Evolutionary conservation across 2,797 vertebrate genomes (phyloP), one percentile per base, ranked within the genome.

Genomic region (Cephalopachus bancanus): DNA sequence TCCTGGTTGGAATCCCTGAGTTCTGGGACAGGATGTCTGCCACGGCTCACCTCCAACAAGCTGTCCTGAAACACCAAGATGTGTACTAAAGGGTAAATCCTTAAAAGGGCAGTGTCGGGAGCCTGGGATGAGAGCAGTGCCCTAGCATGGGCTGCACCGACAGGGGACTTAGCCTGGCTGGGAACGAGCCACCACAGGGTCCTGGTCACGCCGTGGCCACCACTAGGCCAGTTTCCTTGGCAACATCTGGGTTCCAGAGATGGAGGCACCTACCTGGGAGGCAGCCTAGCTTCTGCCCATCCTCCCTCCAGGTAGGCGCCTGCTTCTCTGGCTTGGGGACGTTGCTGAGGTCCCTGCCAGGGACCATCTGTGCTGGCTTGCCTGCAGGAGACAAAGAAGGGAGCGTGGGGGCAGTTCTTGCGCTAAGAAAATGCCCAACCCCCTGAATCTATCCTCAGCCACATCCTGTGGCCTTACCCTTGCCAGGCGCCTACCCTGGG

Each of bases 191-290:
- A 7, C 57, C 65, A 0, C 20, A 19, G 24, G 71, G 59, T 51
- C 76, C 10, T 24, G n/a, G 80, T 59, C 79, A 49, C 79, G 44
- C 4, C 1, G 20, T 24, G 37, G 72, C 76, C 71, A 64, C 20
- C 28, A 26, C n/a, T 20, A 78, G 62, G 59, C 57, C 28, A 20
- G 93, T 97, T 97, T 96, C 97, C 89, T 65, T 78, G 93, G 90
- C 30, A 67, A 91, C 0, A 0, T 33, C 80, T 93, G 80, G n/a
- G 83, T 95, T 81, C 81, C 37, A 74, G 51, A 59, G 55, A 37
- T 10, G 0, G 14, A 37, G 55, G 55, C 7, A 14, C 55, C 76
- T 24, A 37, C 55, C 76, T 79, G n/a, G 55, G 20, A 79, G n/a
- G 22, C 15, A 79, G n/a, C 10, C 86, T 20, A 49, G 22, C 69